A percentile compares a stretch with the other conserved stretches of the same genome.
Evolutionary conservation across 2,888 invertebrate genomes (phyloP).

Genomic region (Beris morrisii): DNA sequence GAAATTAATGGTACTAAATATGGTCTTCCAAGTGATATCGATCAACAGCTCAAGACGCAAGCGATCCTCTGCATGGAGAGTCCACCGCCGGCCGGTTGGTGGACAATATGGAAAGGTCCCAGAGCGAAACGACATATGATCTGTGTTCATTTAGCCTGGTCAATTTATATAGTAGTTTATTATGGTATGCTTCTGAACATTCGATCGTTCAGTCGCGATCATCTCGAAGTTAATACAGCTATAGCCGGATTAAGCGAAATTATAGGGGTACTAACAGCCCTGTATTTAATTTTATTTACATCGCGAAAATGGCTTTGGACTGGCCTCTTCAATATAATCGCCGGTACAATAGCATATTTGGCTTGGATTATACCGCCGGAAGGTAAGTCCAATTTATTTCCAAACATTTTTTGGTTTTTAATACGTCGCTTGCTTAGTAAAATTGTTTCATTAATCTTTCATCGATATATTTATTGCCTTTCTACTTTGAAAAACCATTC

Average conservation of each 20-base stretch:
- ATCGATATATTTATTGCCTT: not conserved
- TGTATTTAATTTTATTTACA: constrained; percentile 52
- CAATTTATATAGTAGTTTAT: constrained; percentile 56
- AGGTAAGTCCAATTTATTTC: constrained; percentile 44
- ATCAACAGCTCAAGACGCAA: constrained; percentile 54
- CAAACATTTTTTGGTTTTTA: not conserved
- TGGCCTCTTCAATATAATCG: constrained; percentile 53
- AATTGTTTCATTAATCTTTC: constrained; percentile 6
- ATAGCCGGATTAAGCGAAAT: constrained; percentile 55
- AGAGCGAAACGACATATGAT: constrained; percentile 52
- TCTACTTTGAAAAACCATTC: too few relatives aligned
- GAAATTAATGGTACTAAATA: constrained; percentile 53
- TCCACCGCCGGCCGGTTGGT: constrained; percentile 54
- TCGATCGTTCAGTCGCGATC: constrained; percentile 56
- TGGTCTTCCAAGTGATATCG: constrained; percentile 54
- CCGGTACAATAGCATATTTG: constrained; percentile 51
- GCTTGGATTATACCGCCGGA: constrained; percentile 54
- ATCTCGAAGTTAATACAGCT: constrained; percentile 55
- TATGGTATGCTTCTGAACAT: constrained; percentile 58
- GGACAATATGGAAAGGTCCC: constrained; percentile 54
- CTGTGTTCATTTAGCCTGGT: constrained; percentile 55
- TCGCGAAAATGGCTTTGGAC: constrained; percentile 54
- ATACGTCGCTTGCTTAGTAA: not conserved
- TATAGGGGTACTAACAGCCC: constrained; percentile 53
- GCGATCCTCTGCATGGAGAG: constrained; percentile 53